Base-by-base conservation (phyloP, 2,888 invertebrate genomes). In the Eristalis intricaria region DNA sequence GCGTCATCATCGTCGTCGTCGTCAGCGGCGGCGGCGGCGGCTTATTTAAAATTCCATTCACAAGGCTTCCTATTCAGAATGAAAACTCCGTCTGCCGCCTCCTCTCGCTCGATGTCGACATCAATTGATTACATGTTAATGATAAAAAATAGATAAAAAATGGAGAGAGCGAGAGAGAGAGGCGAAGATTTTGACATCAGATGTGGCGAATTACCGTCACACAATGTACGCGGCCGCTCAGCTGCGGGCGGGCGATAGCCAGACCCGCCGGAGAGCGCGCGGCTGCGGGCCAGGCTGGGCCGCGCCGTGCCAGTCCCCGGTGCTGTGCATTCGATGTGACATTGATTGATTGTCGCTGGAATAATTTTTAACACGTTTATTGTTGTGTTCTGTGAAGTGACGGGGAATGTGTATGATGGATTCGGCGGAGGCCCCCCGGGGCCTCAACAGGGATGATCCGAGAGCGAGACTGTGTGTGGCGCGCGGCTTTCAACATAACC, bases 21-120 rank as follows among this genome's bases (percentile, higher is more conserved):
- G n/a, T n/a, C n/a, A n/a, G n/a, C n/a, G 35, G 64, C 58, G 38
- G 69, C 58, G 38, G 61, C 61, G 60, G 74, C 83, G 58, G 66
- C 76, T 80, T 84, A 84, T 73, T 87, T 84, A 87, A 84, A 84
- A 87, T 87, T 87, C 84, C 87, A 87, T 87, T 84, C 87, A 87
- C 87, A 84, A 74, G 76, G 79, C 84, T 84, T 87, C 87, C 80
- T 80, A 78, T 87, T 87, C 84, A 87, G 87, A 87, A 83, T 87
- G 79, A 84, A 84, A 87, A 84, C 76, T 83, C 79, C 84, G 79
- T 75, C 73, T 50, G 82, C 65, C 69, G 66, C 50, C 50, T 19
- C 19, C 61, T 70, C 74, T 78, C 78, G 74, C 63, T 73, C 68
- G 79, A 87, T 84, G 87, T 87, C 87, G 76, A 84, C 87, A 87